phyloP scores from a whole-genome alignment of 2,797 vertebrate genomes.

The Zenarchopterus dispar region DNA sequence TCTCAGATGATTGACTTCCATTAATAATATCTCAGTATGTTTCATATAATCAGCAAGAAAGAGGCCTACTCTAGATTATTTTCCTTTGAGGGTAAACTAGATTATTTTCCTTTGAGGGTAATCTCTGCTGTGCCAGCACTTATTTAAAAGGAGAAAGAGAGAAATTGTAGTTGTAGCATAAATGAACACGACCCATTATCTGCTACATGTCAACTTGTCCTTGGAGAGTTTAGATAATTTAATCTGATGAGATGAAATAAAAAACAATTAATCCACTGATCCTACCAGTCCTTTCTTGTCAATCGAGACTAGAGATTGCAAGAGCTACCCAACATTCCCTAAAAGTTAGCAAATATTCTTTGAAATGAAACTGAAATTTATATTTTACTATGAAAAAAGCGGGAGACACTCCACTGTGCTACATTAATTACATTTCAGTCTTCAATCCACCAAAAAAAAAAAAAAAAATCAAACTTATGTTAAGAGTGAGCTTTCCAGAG shows the following conservation, averaged over 20 bases:
- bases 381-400: too few relatives aligned
- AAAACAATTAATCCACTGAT: conserved; percentile 38
- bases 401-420: too few relatives aligned
- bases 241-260: conserved; percentile 59
- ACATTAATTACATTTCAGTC: neutral
- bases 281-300: conserved; percentile 5
- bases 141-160: conserved; percentile 8
- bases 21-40: conserved; percentile 21
- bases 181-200: conserved; percentile 57
- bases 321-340: too few relatives aligned
- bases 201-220: neutral
- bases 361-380: too few relatives aligned
- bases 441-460: conserved; percentile 16
- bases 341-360: too few relatives aligned
- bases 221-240: conserved; percentile 50
- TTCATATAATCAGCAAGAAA: conserved; percentile 48
- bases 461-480: too few relatives aligned
- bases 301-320: too few relatives aligned
- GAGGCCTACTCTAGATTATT: conserved; percentile 59
- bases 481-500: too few relatives aligned
- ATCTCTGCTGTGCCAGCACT: conserved; percentile 19
- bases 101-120: conserved; percentile 41
- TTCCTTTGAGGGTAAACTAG: conserved; percentile 56
- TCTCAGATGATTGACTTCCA: too few relatives aligned
- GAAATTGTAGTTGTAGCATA: neutral